These are phyloP conservation scores for Mythimna loreyi DNA, from an alignment of 2,888 invertebrate genomes.

Conservation along the genomic window DNA sequence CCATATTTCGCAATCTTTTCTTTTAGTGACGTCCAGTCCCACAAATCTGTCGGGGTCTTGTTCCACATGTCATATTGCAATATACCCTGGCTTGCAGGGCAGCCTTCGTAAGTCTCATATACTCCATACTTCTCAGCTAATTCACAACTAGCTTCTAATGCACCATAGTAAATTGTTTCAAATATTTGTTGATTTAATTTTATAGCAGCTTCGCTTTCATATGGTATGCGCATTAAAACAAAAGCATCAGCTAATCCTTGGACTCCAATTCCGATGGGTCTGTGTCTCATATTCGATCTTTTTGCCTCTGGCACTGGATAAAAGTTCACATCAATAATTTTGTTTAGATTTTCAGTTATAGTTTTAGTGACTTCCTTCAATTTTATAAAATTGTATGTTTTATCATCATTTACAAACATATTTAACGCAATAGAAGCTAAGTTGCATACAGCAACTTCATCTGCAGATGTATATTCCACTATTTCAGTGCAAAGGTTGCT, in stretches of 20 bases:
- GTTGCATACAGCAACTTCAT: slow-evolving; percentile 99
- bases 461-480: slow-evolving; percentile 97
- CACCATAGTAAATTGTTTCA: slow-evolving; percentile 99
- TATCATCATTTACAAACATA: slow-evolving; percentile 96
- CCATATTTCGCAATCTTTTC: slow-evolving; percentile 96
- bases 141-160: slow-evolving; percentile 98
- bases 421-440: slow-evolving; percentile 99
- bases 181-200: slow-evolving; percentile 98
- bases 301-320: slow-evolving; percentile 98
- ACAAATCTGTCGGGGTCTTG: slow-evolving; percentile 95
- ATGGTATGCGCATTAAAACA: slow-evolving; percentile 97
- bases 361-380: slow-evolving; percentile 97
- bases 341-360: slow-evolving; percentile 97
- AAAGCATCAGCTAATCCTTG: slow-evolving; percentile 99
- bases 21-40: slow-evolving; percentile 97
- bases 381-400: slow-evolving; percentile 96
- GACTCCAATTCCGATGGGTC: slow-evolving; percentile 98
- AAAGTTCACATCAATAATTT: slow-evolving; percentile 98
- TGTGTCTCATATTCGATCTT: slow-evolving; percentile 96
- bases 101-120: slow-evolving; percentile 97
- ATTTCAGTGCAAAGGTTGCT: slow-evolving; percentile 99
- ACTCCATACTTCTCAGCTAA: slow-evolving; percentile 95
- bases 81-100: slow-evolving; percentile 98
- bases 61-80: slow-evolving; percentile 99
- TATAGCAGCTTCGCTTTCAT: slow-evolving; percentile 96